These are phyloP conservation scores for Myotis findleyi DNA, from an alignment of 2,797 vertebrate species.

Conservation along the genomic window DNA sequence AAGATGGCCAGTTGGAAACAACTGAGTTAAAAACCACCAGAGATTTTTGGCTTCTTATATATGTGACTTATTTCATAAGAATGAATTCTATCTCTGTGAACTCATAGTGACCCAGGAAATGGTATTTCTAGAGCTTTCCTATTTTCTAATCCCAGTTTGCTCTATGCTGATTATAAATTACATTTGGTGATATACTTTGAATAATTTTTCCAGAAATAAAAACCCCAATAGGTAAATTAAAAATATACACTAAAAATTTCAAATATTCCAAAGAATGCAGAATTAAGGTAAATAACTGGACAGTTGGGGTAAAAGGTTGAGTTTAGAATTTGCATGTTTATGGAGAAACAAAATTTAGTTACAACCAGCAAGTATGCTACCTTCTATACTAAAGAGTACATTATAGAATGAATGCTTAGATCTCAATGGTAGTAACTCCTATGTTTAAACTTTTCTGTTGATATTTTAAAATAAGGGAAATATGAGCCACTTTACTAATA, in stretches of 20 bases:
- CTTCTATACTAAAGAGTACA: neutral
- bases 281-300: neutral
- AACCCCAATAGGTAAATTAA: neutral
- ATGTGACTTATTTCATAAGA: neutral
- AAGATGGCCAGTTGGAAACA: neutral
- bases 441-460: neutral
- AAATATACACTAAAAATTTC: neutral
- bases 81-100: neutral
- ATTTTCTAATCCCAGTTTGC: neutral
- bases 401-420: neutral
- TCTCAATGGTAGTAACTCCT: neutral
- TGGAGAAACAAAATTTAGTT: neutral
- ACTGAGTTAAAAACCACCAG: neutral
- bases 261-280: neutral
- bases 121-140: neutral
- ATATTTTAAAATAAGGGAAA: conserved; percentile 19
- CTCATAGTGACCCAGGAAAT: neutral
- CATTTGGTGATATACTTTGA: neutral
- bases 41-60: neutral
- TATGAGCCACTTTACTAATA: neutral
- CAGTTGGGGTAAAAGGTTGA: neutral
- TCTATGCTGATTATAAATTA: neutral
- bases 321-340: neutral
- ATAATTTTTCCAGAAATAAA: neutral
- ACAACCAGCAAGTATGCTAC: neutral